phyloP scores from a whole-genome alignment of 2,888 invertebrate species.

The Eilema griseolum region DNA sequence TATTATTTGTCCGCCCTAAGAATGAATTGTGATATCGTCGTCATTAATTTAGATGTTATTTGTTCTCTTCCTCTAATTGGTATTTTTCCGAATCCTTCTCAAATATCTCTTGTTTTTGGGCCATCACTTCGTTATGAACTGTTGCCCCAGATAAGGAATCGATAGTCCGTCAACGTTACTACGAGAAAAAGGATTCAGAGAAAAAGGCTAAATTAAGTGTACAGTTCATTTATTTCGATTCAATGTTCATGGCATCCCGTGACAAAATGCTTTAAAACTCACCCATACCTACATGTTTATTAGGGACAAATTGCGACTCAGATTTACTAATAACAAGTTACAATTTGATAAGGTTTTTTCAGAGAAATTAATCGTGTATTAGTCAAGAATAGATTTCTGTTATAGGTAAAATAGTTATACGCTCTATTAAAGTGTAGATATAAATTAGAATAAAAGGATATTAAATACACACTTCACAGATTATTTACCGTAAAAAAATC shows the following conservation, averaged over 20 bases:
- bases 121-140: conserved; percentile 4
- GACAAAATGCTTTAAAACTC: background rate
- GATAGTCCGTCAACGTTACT: conserved; percentile 1
- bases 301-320: background rate
- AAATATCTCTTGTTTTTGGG: conserved; percentile 2
- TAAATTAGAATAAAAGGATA: too few species aligned
- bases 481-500: too few species aligned
- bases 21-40: background rate
- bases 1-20: background rate
- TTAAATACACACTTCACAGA: too few species aligned
- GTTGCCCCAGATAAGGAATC: conserved; percentile 4
- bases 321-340: background rate
- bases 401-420: background rate
- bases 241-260: conserved; percentile 1
- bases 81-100: background rate
- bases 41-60: background rate
- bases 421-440: too few species aligned
- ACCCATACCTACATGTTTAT: background rate
- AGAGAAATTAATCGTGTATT: background rate
- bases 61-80: background rate
- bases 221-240: background rate
- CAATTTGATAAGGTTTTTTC: background rate
- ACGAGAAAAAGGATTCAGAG: background rate
- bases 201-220: conserved; percentile 1
- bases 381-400: background rate